phyloP scores from a whole-genome alignment of 2,113 vertebrate genomes.

The Lasiurus borealis region DNA sequence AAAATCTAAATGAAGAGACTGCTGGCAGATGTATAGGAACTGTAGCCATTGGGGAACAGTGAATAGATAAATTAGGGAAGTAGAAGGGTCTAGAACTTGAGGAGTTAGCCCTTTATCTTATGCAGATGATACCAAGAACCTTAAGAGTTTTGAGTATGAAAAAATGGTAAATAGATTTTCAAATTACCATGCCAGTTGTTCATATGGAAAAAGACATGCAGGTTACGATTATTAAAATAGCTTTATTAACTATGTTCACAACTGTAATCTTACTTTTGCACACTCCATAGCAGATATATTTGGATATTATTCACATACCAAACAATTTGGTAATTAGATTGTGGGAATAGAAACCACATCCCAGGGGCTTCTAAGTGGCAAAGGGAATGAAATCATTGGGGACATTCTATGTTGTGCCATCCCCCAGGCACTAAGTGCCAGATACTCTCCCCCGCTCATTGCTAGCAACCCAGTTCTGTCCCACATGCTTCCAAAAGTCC shows the following conservation, averaged over 20 bases:
- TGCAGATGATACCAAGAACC: neutral
- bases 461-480: neutral
- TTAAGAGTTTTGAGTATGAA: neutral
- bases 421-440: neutral
- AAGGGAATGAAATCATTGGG: neutral
- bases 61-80: neutral
- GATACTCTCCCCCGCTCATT: neutral
- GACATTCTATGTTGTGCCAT: fast-evolving
- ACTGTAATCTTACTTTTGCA: neutral
- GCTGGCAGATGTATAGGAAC: fast-evolving
- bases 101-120: neutral
- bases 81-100: neutral
- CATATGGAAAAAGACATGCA: neutral
- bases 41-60: neutral
- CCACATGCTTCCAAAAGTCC: neutral
- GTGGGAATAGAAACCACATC: constrained; percentile 20
- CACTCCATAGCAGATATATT: neutral
- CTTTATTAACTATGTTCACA: neutral
- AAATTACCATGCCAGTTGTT: neutral
- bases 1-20: neutral
- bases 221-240: neutral
- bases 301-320: neutral
- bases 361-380: neutral
- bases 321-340: neutral
- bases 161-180: neutral